A percentile compares a stretch with the other conserved stretches of the same genome.
Conservation (phyloP, 2,888 invertebrate species). For the Hydriomena furcata region DNA sequence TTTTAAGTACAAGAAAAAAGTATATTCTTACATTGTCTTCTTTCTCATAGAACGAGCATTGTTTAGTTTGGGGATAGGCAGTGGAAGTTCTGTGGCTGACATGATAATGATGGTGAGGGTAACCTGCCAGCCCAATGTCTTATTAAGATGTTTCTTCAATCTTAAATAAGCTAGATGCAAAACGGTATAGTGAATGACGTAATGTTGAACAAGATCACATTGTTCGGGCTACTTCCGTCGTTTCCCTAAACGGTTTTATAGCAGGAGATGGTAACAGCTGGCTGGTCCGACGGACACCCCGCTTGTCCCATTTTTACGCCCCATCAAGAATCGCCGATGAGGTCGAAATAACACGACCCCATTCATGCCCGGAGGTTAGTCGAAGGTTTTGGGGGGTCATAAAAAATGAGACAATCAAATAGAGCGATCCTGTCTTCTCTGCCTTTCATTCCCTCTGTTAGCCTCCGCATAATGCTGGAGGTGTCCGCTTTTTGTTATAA, state of each 20-base stretch:
- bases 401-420: slow-evolving; percentile 37
- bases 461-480: slow-evolving; percentile 17
- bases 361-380: slow-evolving; percentile 24
- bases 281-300: slow-evolving; percentile 6
- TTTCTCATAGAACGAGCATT: too few species aligned
- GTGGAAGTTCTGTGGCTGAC: too few species aligned
- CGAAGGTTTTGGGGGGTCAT: slow-evolving; percentile 29
- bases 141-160: too few species aligned
- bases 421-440: slow-evolving; percentile 17
- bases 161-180: too few species aligned
- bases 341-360: slow-evolving; percentile 31
- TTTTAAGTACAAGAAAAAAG: too few species aligned
- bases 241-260: slow-evolving; percentile 16
- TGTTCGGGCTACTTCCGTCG: neutral
- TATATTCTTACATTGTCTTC: too few species aligned
- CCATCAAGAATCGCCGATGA: slow-evolving; percentile 34
- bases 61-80: too few species aligned
- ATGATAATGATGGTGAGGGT: too few species aligned
- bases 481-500: slow-evolving; percentile 30
- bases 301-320: slow-evolving; percentile 21
- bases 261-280: slow-evolving; percentile 11
- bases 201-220: slow-evolving; percentile 4
- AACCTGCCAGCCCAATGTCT: too few species aligned
- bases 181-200: neutral
- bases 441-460: slow-evolving; percentile 35